These are phyloP conservation scores for Ferdinandea cuprea DNA, from an alignment of 2,888 invertebrate species.

Conservation along the genomic window DNA sequence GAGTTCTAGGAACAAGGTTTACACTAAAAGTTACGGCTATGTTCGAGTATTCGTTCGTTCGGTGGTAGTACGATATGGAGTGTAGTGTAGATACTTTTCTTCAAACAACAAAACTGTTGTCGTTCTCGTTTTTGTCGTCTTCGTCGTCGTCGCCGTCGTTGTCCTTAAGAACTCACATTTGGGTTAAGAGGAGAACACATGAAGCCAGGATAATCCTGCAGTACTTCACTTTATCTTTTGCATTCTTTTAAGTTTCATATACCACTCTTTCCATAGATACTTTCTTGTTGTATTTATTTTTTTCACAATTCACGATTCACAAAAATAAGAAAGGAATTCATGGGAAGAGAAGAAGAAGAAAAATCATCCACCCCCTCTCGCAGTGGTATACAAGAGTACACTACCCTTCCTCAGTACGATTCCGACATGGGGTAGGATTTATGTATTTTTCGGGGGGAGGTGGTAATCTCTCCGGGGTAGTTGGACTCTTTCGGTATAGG, in stretches of 20 bases:
- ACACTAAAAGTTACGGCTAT: constrained; percentile 44
- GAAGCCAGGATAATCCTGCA: constrained; percentile 65
- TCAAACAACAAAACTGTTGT: constrained; percentile 38
- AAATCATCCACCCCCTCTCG: constrained; percentile 30
- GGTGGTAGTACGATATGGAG: constrained; percentile 28
- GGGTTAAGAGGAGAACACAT: constrained; percentile 62
- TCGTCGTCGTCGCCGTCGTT: constrained; percentile 24
- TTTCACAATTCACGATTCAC: constrained; percentile 52
- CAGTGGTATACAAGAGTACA: constrained; percentile 22
- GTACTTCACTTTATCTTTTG: constrained; percentile 59
- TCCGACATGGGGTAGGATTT: constrained; percentile 69
- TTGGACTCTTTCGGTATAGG: constrained; percentile 48
- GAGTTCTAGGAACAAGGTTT: constrained; percentile 72
- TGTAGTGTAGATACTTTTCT: constrained; percentile 50
- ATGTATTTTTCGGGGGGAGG: constrained; percentile 19
- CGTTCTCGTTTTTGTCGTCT: constrained; percentile 25
- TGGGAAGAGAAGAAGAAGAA: constrained; percentile 26
- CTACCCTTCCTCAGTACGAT: constrained; percentile 69
- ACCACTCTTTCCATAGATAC: constrained; percentile 17
- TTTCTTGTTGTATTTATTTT: constrained; percentile 36
- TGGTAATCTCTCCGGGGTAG: constrained; percentile 57
- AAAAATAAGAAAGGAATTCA: constrained; percentile 58
- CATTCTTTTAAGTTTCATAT: constrained; percentile 49
- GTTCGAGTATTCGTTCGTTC: constrained; percentile 3
- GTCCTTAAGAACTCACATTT: constrained; percentile 66